Evolutionary conservation across 1,140 invertebrate species (phyloP), one percentile per base, ranked within the genome.

Genomic region (Solenopsis invicta): DNA sequence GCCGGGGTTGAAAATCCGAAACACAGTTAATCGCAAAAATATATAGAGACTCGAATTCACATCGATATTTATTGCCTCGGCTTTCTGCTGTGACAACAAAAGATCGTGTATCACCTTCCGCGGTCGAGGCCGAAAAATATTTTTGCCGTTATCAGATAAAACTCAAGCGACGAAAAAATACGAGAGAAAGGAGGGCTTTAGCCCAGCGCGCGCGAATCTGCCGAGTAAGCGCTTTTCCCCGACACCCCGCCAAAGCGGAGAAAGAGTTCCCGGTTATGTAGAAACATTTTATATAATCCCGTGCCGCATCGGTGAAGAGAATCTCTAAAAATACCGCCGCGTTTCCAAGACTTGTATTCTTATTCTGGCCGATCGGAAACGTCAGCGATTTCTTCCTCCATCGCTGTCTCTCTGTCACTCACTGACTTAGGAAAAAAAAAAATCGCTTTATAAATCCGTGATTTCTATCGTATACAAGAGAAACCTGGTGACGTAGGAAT

Each of bases 131-230:
- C 34, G 21, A 80, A n/a, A 59, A 84, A 89, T 81, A 84, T 84
- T 78, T 87, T 84, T 89, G 52, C 77, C 77, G 85, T 78, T 90
- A 90, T 90, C 89, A 89, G 89, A 89, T 89, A 87, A 81, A 90
- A 90, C 86, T 77, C 52, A 84, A 84, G 72, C 77, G 52, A 78
- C 52, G 52, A 90, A 90, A 90, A 90, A 89, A 90, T 90, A 89
- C 67, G 88, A 82, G 85, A 87, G 85, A 77, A 84, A 90, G 71
- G 85, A 84, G 77, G 45, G 61, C 77, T 90, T 89, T 89, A 89
- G 88, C 77, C 59, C 34, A 41, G 41, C 41, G 75, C 75, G 71
- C 76, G 85, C 52, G 88, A 90, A 90, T 90, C 85, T 89, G 88
- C 66, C 29, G 52, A 48, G 89, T 90, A 90, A 90, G 89, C 89